A percentile compares a stretch with the other conserved stretches of the same genome.
These are phyloP conservation scores for Magallana gigas DNA, from an alignment of 1,140 invertebrate species.

Conservation along the genomic window DNA sequence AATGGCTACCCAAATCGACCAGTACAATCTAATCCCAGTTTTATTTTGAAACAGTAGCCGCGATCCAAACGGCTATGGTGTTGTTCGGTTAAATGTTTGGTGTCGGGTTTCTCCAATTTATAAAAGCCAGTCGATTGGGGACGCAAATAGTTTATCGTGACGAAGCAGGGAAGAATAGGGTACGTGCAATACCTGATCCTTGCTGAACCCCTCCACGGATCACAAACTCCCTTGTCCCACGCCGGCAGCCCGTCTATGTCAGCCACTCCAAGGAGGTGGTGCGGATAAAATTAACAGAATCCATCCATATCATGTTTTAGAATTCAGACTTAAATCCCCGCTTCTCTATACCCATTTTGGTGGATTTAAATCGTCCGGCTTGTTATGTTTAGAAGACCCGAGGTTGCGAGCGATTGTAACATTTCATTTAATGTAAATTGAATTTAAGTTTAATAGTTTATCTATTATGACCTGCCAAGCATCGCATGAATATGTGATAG, in stretches of 20 bases:
- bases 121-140: constrained; percentile 10
- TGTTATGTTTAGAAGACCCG: constrained; percentile 32
- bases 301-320: constrained; percentile 12
- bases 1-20: constrained; percentile 29
- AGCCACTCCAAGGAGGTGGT: not conserved
- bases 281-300: constrained; percentile 9
- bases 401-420: constrained; percentile 24
- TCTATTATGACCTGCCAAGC: constrained; percentile 23
- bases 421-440: constrained; percentile 36
- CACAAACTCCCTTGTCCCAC: not conserved
- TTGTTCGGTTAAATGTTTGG: constrained; percentile 30
- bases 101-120: constrained; percentile 16
- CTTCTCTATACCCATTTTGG: not conserved
- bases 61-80: constrained; percentile 10
- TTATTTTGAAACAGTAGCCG: constrained; percentile 30
- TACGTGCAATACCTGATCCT: not conserved
- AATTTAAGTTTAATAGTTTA: constrained; percentile 25
- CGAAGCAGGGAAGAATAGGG: not conserved
- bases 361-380: not conserved
- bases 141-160: constrained; percentile 8
- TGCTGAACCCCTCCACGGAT: constrained; percentile 6
- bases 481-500: constrained; percentile 22
- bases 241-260: constrained; percentile 11
- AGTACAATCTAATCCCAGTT: constrained; percentile 19
- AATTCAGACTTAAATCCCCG: constrained; percentile 18